A percentile compares a stretch with the other conserved stretches of the same genome.
Evolutionary conservation across 1,140 invertebrate genomes (phyloP).

Genomic region (Sycophila sp.): DNA sequence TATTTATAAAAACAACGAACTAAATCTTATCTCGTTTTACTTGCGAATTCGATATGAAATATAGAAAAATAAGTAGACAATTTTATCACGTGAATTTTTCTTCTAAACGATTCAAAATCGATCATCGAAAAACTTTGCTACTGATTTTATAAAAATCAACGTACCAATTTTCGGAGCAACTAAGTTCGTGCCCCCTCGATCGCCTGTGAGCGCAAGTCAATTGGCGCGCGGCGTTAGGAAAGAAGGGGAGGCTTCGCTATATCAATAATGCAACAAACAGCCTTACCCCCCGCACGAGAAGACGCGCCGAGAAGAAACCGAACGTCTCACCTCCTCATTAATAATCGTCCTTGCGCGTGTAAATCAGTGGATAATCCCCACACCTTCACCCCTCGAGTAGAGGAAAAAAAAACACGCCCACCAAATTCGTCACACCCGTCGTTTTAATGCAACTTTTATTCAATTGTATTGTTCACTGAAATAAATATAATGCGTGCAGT

Average conservation of each 20-base stretch:
- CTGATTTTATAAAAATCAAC: no score
- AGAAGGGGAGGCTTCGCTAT: neutral
- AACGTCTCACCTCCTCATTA: slow-evolving; percentile 39
- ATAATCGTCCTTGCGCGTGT: slow-evolving; percentile 39
- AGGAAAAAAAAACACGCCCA: slow-evolving; percentile 24
- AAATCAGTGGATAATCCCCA: slow-evolving; percentile 38
- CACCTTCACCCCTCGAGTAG: slow-evolving; percentile 27
- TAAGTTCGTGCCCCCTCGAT: neutral
- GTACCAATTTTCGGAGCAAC: no score
- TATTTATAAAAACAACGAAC: no score
- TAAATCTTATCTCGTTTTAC: no score
- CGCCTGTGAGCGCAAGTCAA: neutral
- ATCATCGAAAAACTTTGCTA: neutral
- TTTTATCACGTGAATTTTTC: no score
- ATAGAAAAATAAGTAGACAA: no score
- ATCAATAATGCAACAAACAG: slow-evolving; percentile 40
- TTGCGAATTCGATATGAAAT: no score
- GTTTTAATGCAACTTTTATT: slow-evolving; percentile 8
- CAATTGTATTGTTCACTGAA: neutral
- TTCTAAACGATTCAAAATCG: no score
- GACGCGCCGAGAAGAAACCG: no score
- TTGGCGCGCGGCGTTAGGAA: no score
- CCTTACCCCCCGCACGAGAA: slow-evolving; percentile 36
- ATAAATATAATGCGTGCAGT: neutral
- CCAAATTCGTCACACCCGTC: neutral